Percentiles rank a stretch among this genome's conserved stretches.
Conservation (phyloP, 2,113 vertebrate genomes). For the Ciconia maguari region DNA sequence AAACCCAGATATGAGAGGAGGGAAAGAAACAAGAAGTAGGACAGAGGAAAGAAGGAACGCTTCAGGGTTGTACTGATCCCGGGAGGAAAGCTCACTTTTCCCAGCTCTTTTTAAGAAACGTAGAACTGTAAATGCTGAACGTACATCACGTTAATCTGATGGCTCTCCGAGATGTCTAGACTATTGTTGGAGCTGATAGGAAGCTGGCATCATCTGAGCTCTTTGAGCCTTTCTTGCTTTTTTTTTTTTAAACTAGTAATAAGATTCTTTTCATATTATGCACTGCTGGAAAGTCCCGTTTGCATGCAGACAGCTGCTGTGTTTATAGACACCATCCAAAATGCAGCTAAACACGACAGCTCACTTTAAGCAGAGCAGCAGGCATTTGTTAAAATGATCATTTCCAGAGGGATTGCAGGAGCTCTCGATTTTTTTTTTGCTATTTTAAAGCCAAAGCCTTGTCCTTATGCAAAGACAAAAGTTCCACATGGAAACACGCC, state of each 20-base stretch:
- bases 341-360: constrained; percentile 28
- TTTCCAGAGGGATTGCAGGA: not conserved
- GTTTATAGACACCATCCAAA: constrained; percentile 39
- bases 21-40: not conserved
- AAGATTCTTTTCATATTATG: constrained; percentile 60
- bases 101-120: not conserved
- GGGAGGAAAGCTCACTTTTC: not conserved
- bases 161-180: constrained; percentile 11
- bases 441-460: not conserved
- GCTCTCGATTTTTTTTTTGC: not conserved
- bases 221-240: not conserved
- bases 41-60: not conserved
- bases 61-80: not conserved
- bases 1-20: not conserved
- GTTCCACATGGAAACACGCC: not conserved
- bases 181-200: constrained; percentile 13
- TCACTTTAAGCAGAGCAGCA: not conserved
- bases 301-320: constrained; percentile 51
- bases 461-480: not conserved
- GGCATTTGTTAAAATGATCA: not conserved
- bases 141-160: not conserved
- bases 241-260: not conserved
- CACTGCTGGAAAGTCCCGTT: constrained; percentile 51
- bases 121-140: not conserved
- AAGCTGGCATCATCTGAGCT: not conserved